phyloP scores from a whole-genome alignment of 2,888 invertebrate species.

The Masnerella sp. region DNA sequence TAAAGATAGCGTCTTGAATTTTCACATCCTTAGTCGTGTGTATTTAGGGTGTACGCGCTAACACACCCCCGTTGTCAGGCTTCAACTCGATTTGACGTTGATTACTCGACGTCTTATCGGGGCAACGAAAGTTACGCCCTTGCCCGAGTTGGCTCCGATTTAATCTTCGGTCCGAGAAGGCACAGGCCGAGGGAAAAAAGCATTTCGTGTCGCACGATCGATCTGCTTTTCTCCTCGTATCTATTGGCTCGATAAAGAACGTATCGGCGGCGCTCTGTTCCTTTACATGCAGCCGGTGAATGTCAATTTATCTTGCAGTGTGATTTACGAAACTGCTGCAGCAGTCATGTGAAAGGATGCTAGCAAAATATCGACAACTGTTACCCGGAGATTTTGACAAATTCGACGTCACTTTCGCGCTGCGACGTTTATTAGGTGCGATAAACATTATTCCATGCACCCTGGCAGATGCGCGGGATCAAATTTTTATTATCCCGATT shows the following conservation, averaged over 20 bases:
- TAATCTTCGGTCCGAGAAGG: conserved; percentile 53
- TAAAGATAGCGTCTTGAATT: conserved; percentile 60
- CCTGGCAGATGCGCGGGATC: conserved; percentile 27
- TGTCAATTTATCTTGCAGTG: conserved; percentile 61
- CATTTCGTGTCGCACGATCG: conserved; percentile 47
- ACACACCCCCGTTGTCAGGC: conserved; percentile 57
- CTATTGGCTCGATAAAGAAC: conserved; percentile 58
- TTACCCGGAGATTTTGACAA: conserved; percentile 56
- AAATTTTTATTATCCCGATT: conserved; percentile 46
- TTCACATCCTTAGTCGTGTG: conserved; percentile 56
- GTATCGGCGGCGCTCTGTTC: conserved; percentile 53
- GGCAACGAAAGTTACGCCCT: conserved; percentile 58
- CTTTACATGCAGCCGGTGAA: conserved; percentile 61
- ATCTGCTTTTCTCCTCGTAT: conserved; percentile 50
- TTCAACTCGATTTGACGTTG: conserved; percentile 61
- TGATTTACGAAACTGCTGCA: conserved; percentile 61
- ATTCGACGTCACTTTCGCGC: conserved; percentile 56
- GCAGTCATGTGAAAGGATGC: conserved; percentile 59
- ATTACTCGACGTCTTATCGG: conserved; percentile 59
- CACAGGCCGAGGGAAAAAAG: conserved; percentile 12
- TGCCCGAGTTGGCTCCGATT: conserved; percentile 56
- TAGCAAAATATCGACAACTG: conserved; percentile 59
- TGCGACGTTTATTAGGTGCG: conserved; percentile 55
- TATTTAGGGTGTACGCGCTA: conserved; percentile 60
- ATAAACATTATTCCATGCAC: conserved; percentile 52